Evolutionary conservation across 2,113 vertebrate genomes (phyloP).

Genomic region (Solea solea): DNA sequence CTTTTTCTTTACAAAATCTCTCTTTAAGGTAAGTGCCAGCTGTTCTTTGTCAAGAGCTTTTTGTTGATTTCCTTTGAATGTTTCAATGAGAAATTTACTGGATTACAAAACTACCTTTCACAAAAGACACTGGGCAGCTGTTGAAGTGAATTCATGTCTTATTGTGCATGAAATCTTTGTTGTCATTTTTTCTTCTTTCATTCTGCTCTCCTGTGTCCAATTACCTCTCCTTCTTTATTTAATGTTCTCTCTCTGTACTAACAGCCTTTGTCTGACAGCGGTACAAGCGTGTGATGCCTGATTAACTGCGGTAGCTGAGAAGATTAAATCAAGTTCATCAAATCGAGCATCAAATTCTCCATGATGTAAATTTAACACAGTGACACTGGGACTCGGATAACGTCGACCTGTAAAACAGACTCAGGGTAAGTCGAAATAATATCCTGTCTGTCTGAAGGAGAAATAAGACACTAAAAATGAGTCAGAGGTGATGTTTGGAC

Average conservation of each 20-base stretch:
- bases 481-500: no score
- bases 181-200: constrained; percentile 3
- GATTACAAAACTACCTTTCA: neutral
- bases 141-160: no score
- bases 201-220: constrained; percentile 24
- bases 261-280: constrained; percentile 28
- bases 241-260: constrained; percentile 30
- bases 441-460: no score
- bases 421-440: no score
- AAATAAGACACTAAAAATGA: no score
- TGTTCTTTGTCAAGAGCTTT: neutral
- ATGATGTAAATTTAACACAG: neutral
- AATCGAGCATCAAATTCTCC: neutral
- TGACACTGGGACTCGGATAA: no score
- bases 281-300: constrained; percentile 17
- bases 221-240: constrained; percentile 43
- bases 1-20: neutral
- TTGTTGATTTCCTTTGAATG: neutral
- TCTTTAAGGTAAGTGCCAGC: neutral
- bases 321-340: constrained; percentile 35
- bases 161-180: neutral
- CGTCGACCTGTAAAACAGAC: no score
- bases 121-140: no score
- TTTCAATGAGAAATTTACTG: neutral
- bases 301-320: constrained; percentile 20